Conservation (phyloP, 2,113 vertebrate species). For the Megalops atlanticus region DNA sequence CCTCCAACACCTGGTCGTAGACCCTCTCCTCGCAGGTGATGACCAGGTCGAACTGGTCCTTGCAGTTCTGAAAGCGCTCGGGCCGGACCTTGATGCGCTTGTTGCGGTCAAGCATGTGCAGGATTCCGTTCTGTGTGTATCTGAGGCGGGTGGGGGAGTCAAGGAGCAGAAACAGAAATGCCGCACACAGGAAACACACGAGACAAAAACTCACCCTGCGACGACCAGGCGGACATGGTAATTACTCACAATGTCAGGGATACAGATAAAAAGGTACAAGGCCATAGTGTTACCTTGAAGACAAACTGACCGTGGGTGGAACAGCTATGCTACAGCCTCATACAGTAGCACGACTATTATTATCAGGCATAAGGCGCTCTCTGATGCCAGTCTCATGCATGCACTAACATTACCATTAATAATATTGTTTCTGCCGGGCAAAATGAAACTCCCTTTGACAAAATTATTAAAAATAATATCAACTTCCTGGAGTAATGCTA, state of each 20-base stretch:
- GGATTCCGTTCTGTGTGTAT: conserved; percentile 98
- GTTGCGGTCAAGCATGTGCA: conserved; percentile 99
- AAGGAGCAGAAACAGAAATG: conserved; percentile 72
- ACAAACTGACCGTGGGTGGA: no score
- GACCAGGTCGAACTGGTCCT: conserved; percentile 94
- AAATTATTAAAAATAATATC: no score
- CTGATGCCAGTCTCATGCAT: neutral
- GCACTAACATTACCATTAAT: neutral
- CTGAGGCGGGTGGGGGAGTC: conserved; percentile 73
- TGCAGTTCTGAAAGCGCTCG: conserved; percentile 95
- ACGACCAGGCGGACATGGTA: neutral
- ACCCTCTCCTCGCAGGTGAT: conserved; percentile 97
- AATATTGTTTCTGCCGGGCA: no score
- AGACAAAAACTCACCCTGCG: neutral
- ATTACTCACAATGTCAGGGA: neutral
- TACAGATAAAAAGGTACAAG: neutral
- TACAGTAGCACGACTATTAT: no score
- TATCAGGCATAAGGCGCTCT: neutral
- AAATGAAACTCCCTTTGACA: no score
- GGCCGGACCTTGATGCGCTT: conserved; percentile 95
- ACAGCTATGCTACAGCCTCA: no score
- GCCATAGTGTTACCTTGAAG: no score
- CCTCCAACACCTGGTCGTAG: conserved; percentile 98
- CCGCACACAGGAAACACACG: neutral
- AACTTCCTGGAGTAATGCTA: neutral